Conservation (phyloP, 1,140 invertebrate genomes). For the Heliconius congener region DNA sequence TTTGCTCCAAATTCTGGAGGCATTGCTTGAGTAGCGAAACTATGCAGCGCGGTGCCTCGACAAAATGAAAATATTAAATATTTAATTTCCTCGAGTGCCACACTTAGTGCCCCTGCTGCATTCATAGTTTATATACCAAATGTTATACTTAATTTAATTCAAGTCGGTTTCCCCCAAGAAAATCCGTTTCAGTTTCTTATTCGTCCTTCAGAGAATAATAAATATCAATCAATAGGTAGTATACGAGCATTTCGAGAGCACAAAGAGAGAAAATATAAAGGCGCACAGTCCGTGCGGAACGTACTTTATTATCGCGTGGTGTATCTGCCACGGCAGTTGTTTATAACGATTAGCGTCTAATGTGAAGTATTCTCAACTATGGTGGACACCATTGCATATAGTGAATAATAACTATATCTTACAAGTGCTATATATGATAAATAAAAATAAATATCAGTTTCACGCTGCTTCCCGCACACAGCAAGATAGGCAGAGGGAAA, state of each 20-base stretch:
- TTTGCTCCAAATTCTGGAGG: no score
- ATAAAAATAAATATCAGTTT: no score
- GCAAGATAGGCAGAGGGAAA: no score
- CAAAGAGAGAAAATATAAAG: slow-evolving; percentile 23
- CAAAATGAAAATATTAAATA: no score
- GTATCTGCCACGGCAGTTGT: slow-evolving; percentile 23
- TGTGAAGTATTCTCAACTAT: background rate
- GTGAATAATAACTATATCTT: background rate
- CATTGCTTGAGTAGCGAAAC: no score
- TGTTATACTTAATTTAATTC: background rate
- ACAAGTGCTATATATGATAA: background rate
- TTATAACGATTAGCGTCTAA: slow-evolving; percentile 22
- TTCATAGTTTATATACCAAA: background rate
- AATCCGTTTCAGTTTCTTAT: slow-evolving; percentile 13
- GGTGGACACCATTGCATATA: background rate
- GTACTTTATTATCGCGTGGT: slow-evolving; percentile 25
- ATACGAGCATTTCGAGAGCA: slow-evolving; percentile 2
- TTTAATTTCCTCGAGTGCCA: no score
- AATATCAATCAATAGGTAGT: slow-evolving; percentile 22
- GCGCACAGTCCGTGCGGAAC: slow-evolving; percentile 18
- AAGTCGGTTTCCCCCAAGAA: background rate
- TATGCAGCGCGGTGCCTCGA: no score
- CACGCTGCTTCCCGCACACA: no score
- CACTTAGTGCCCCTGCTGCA: no score
- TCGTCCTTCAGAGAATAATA: slow-evolving; percentile 19